Evolutionary conservation across 1,140 invertebrate genomes (phyloP).

Genomic region (Oncopodura yosiiana): DNA sequence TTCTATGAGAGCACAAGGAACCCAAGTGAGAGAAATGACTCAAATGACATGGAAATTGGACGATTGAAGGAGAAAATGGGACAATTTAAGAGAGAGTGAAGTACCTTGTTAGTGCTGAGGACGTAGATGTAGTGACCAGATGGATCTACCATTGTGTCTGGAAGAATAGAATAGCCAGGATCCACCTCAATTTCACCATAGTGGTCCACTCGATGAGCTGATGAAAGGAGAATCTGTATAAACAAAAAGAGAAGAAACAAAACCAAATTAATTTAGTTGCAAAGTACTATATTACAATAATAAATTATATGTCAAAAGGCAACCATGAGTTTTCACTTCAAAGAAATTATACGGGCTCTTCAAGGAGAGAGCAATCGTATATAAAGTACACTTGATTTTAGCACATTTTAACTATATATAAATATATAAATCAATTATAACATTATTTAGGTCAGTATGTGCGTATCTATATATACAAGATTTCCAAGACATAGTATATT

Average conservation of each 20-base stretch:
- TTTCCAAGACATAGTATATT: too few species aligned
- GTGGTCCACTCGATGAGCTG: conserved; percentile 52
- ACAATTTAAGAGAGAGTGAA: not conserved
- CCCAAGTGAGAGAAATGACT: not conserved
- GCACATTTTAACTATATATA: too few species aligned
- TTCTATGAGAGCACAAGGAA: not conserved
- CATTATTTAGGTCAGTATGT: too few species aligned
- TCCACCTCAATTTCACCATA: conserved; percentile 69
- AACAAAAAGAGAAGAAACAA: conserved; percentile 30
- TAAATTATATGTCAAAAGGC: not conserved
- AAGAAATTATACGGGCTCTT: not conserved
- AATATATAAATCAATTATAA: too few species aligned
- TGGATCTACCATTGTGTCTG: conserved; percentile 70
- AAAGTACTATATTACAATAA: not conserved
- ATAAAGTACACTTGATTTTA: too few species aligned
- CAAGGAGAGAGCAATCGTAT: too few species aligned
- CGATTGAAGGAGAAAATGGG: conserved; percentile 1
- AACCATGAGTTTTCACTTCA: too few species aligned
- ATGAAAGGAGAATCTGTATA: conserved; percentile 54
- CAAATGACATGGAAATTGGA: not conserved
- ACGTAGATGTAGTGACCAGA: conserved; percentile 64
- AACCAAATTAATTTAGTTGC: not conserved
- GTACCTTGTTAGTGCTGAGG: conserved; percentile 56
- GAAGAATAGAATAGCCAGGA: conserved; percentile 59
- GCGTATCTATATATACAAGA: too few species aligned